phyloP scores from a whole-genome alignment of 2,797 vertebrate genomes.

The Acanthurus lineatus region DNA sequence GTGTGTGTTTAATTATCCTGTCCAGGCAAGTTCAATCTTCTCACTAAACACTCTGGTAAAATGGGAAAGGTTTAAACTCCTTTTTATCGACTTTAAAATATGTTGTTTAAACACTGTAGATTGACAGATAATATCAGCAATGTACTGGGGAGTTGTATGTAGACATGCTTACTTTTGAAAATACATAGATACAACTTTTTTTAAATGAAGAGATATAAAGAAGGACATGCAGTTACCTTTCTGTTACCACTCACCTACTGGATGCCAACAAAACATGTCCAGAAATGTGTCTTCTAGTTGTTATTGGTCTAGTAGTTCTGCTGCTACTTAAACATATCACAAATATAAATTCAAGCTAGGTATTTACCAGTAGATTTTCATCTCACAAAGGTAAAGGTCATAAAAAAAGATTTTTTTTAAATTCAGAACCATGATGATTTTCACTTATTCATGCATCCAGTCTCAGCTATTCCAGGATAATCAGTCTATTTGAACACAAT shows the following conservation, averaged over 20 bases:
- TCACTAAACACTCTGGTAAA: not conserved
- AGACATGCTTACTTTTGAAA: not conserved
- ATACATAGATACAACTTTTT: not conserved
- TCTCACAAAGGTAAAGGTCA: constrained; percentile 20
- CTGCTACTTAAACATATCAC: not conserved
- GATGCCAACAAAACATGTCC: no score
- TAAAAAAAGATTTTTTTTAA: constrained; percentile 10
- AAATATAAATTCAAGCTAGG: not conserved
- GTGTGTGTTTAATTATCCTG: constrained; percentile 23
- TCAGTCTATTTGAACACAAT: constrained; percentile 12
- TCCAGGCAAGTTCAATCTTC: constrained; percentile 10
- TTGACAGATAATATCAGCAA: not conserved
- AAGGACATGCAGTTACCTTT: not conserved
- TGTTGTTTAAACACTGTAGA: not conserved
- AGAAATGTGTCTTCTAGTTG: not conserved
- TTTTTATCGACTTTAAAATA: no score
- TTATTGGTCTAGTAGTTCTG: not conserved
- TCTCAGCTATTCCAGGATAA: constrained; percentile 19
- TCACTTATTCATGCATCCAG: constrained; percentile 41
- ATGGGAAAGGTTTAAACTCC: not conserved
- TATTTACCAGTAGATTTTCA: constrained; percentile 6
- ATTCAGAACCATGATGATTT: constrained; percentile 5
- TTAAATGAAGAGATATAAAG: not conserved
- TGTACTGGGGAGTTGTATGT: not conserved
- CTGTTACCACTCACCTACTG: not conserved